Base-by-base conservation (phyloP, 2,888 invertebrate species). In the Coecobrya sp. region DNA sequence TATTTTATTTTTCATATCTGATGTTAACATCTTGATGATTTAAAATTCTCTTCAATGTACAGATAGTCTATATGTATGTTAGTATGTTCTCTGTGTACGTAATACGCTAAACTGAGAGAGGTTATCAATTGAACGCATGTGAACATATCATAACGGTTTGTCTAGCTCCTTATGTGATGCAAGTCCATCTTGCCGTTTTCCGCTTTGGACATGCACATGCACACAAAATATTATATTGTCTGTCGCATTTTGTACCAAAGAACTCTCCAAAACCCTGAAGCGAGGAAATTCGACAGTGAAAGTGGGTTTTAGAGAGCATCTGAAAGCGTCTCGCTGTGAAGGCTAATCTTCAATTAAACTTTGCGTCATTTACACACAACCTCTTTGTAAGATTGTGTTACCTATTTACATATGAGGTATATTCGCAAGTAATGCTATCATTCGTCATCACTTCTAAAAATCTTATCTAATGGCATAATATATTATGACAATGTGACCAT, bases 221-320 rank as follows among this genome's bases (percentile, higher is more conserved):
- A n/a, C n/a, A n/a, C n/a, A n/a, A n/a, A n/a, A n/a, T n/a, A n/a
- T n/a, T n/a, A n/a, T n/a, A n/a, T n/a, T n/a, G n/a, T 36, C 68
- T 11, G 27, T 30, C 68, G 25, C 16, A 13, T 4, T 27, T 36
- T 42, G 7, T 10, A 30, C n/a, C 49, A 49, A 25, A 13, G 70
- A 55, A 59, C 55, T 88, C 81, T 79, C 68, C 30, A 45, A 73
- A n/a, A 76, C 42, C 87, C 65, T 81, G 19, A 81, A 88, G 88
- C 88, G 65, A 81, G 25, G 68, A 88, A 88, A 88, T 88, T 88
- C 88, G 79, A 88, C 88, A 88, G 88, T 65, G 88, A 88, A 88
- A 88, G 88, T 88, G 88, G 88, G 68, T 52, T 52, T 68, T 65
- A 30, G 30, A 81, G 19, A 55, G 65, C 27, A 2, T 30, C 27